A percentile compares a stretch with the other conserved stretches of the same genome.
These are phyloP conservation scores for Schizothorax lantsangensis DNA, from an alignment of 2,797 vertebrate genomes.

Conservation along the genomic window DNA sequence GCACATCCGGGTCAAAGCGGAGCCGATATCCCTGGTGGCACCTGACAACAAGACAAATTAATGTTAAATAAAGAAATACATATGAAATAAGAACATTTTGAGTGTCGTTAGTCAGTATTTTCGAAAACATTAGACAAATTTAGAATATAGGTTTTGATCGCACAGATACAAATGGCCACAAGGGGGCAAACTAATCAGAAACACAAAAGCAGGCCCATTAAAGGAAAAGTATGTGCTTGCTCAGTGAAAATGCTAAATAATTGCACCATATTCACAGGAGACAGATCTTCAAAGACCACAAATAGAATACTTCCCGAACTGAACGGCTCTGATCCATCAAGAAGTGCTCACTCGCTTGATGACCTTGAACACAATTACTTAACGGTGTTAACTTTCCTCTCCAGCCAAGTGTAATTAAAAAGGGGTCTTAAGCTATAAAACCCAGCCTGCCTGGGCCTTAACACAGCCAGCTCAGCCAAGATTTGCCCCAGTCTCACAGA, in stretches of 20 bases:
- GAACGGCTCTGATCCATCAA: conserved; percentile 40
- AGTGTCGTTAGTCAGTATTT: not conserved
- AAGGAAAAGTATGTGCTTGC: not conserved
- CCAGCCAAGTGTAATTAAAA: conserved; percentile 75
- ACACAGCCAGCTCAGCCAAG: conserved; percentile 48
- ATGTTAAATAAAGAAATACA: not conserved
- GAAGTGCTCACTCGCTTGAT: not conserved
- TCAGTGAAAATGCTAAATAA: conserved; percentile 9
- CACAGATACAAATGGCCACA: not conserved
- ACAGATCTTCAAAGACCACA: conserved; percentile 31
- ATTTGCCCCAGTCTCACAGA: conserved; percentile 33
- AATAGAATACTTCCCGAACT: conserved; percentile 6
- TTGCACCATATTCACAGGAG: conserved; percentile 27
- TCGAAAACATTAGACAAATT: not conserved
- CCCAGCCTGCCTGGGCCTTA: conserved; percentile 54
- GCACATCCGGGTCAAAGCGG: conserved; percentile 96
- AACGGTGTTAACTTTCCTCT: conserved; percentile 67
- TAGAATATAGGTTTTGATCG: not conserved
- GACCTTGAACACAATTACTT: conserved; percentile 49
- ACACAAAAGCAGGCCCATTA: conserved; percentile 1
- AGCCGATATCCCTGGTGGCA: conserved; percentile 94
- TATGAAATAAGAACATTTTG: not conserved
- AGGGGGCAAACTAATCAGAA: conserved; percentile 8
- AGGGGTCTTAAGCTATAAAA: conserved; percentile 71
- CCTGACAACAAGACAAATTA: conserved; percentile 74